Conservation (phyloP, 1,140 invertebrate species). For the Drosophila ambigua region DNA sequence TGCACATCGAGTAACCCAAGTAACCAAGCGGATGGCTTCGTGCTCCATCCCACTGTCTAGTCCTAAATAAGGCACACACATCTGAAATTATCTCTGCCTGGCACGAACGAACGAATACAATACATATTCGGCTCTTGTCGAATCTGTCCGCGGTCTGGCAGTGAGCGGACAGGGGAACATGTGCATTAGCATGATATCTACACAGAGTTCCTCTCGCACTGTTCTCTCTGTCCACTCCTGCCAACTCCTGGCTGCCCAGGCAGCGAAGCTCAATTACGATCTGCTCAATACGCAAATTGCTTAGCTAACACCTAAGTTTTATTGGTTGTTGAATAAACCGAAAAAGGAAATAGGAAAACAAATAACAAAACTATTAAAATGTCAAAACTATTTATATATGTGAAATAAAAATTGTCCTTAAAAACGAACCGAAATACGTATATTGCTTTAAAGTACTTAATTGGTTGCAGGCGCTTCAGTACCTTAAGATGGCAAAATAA, state of each 20-base stretch:
- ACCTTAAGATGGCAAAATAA: too few species aligned
- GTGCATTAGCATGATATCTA: not conserved
- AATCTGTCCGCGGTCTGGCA: slow-evolving; percentile 14
- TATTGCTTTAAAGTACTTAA: not conserved
- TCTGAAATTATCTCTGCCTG: slow-evolving; percentile 29
- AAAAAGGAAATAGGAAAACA: slow-evolving; percentile 19
- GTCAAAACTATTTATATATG: slow-evolving; percentile 76
- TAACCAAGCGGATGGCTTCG: not conserved
- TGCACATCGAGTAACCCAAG: too few species aligned
- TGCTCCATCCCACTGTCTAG: slow-evolving; percentile 42
- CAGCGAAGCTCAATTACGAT: not conserved
- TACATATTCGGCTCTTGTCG: slow-evolving; percentile 21
- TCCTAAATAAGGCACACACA: slow-evolving; percentile 53
- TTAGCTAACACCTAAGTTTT: slow-evolving; percentile 59
- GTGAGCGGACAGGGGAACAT: not conserved
- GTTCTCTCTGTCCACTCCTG: not conserved
- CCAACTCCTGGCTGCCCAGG: not conserved
- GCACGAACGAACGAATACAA: slow-evolving; percentile 10
- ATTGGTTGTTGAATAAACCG: slow-evolving; percentile 64
- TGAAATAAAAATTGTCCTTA: slow-evolving; percentile 69
- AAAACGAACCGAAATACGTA: slow-evolving; percentile 18
- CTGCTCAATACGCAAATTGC: slow-evolving; percentile 51
- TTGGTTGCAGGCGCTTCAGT: too few species aligned
- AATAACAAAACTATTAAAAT: slow-evolving; percentile 52
- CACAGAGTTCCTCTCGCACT: slow-evolving; percentile 7